phyloP scores from a whole-genome alignment of 1,140 invertebrate species.

The Holcopasites calliopsidis region DNA sequence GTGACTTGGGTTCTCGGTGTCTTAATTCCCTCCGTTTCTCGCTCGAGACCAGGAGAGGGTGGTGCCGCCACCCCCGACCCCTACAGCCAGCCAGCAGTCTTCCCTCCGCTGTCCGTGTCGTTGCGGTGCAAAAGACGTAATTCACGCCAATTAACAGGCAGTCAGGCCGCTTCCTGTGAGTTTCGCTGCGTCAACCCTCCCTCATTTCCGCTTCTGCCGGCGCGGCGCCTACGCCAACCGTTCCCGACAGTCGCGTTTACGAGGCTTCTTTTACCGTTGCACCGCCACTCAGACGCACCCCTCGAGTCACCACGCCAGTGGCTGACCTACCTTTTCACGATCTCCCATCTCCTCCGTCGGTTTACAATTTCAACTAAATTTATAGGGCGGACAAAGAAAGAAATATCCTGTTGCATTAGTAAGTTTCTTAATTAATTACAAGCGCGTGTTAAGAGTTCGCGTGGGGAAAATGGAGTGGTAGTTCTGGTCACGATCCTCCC shows the following conservation, averaged over 20 bases:
- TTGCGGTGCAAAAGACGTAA: constrained; percentile 61
- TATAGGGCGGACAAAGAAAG: too few species aligned
- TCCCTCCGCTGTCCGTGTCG: constrained; percentile 28
- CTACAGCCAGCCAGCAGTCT: not conserved
- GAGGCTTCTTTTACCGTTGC: constrained; percentile 58
- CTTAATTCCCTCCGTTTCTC: constrained; percentile 40
- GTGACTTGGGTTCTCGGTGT: constrained; percentile 9
- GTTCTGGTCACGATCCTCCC: not conserved
- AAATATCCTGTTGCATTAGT: too few species aligned
- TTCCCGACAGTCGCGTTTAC: constrained; percentile 35
- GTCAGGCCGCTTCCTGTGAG: constrained; percentile 17
- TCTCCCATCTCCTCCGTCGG: not conserved
- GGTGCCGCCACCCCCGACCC: not conserved
- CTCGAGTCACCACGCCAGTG: constrained; percentile 22
- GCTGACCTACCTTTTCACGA: constrained; percentile 22
- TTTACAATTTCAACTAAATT: too few species aligned
- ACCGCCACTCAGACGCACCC: constrained; percentile 55
- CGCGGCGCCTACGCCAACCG: constrained; percentile 20
- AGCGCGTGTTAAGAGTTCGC: too few species aligned
- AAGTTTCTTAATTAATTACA: too few species aligned
- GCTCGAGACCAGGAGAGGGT: not conserved
- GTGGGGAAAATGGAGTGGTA: too few species aligned
- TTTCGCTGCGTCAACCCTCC: constrained; percentile 58
- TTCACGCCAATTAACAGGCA: constrained; percentile 67
- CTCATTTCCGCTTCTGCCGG: constrained; percentile 39